Evolutionary conservation across 2,888 invertebrate genomes (phyloP), one percentile per base, ranked within the genome.

Genomic region (Scaptomyza caliginosa): DNA sequence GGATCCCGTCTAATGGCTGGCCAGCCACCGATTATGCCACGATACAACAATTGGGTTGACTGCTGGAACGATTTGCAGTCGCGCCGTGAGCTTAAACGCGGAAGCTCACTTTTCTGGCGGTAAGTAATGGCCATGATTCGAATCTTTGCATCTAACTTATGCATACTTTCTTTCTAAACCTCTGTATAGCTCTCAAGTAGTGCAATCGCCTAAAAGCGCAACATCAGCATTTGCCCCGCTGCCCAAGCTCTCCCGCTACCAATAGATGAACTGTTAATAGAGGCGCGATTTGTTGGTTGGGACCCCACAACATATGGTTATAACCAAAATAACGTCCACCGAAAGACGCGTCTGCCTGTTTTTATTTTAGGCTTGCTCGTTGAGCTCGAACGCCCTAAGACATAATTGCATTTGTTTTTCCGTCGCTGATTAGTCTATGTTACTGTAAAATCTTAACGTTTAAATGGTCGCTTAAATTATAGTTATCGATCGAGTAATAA

Each of bases 1-100:
- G 95, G 96, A 64, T 95, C 95, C 13, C 95, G 94, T 93, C 92
- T 98, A 50, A 93, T 93, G 71, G 97, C 97, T 46, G 97, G 97
- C 19, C 93, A 94, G 63, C 96, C 96, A 26, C 97, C 97, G 0
- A 92, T 94, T 40, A 97, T 98, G 96, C 96, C 97, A 0, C 92
- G 94, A 48, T 98, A 98, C 89, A 92, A 92, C 1, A 93, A 93
- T 49, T 98, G 98, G 98, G 90, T 94, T 7, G 93, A 95, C 59
- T 98, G 98, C 91, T 97, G 96, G 95, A 93, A 93, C 62, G 96
- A 97, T 85, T 92, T 98, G 50, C 93, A 94, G 13, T 91, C 93
- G 49, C 94, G 94, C 70, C 94, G 95, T 75, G 96, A 97, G 87
- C 93, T 97, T 59, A 97, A 97, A 90, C 94, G 98, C 49, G 98